A percentile compares a stretch with the other conserved stretches of the same genome.
Evolutionary conservation across 2,113 vertebrate genomes (phyloP).

Genomic region (Stegastes partitus): DNA sequence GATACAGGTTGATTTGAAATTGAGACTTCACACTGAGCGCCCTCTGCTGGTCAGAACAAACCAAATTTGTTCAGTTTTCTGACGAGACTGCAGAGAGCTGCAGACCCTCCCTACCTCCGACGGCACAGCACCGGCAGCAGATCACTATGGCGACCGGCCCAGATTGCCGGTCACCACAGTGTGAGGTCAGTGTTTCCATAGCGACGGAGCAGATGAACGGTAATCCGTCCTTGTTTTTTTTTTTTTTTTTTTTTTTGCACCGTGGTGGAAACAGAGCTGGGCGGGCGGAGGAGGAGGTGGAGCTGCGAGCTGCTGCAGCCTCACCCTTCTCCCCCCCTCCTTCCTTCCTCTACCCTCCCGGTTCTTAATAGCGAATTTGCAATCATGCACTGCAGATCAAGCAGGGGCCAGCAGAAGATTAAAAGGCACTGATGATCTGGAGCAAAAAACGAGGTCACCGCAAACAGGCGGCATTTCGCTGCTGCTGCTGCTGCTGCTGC

Average conservation of each 20-base stretch:
- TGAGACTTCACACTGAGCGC: neutral
- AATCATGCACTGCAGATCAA: conserved; percentile 33
- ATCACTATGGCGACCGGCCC: conserved; percentile 75
- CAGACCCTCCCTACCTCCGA: neutral
- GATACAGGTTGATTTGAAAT: neutral
- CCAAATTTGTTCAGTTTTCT: neutral
- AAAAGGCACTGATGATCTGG: conserved; percentile 25
- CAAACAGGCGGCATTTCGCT: neutral
- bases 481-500: neutral
- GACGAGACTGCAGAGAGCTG: conserved; percentile 38
- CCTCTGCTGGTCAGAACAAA: conserved; percentile 34
- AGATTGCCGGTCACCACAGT: conserved; percentile 72
- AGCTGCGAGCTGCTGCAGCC: conserved; percentile 31
- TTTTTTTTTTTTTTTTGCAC: conserved; percentile 45
- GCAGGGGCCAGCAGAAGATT: conserved; percentile 37
- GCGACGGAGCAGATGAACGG: conserved; percentile 79
- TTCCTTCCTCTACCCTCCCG: neutral
- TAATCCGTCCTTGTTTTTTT: conserved; percentile 80
- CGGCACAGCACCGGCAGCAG: conserved; percentile 47
- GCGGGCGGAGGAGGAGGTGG: conserved; percentile 9
- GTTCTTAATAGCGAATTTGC: conserved; percentile 36
- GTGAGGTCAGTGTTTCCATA: conserved; percentile 86
- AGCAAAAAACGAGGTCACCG: conserved; percentile 51
- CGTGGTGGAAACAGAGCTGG: conserved; percentile 49
- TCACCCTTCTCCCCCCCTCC: neutral